Evolutionary conservation across 2,888 invertebrate genomes (phyloP).

Genomic region (Cephus spinipes): DNA sequence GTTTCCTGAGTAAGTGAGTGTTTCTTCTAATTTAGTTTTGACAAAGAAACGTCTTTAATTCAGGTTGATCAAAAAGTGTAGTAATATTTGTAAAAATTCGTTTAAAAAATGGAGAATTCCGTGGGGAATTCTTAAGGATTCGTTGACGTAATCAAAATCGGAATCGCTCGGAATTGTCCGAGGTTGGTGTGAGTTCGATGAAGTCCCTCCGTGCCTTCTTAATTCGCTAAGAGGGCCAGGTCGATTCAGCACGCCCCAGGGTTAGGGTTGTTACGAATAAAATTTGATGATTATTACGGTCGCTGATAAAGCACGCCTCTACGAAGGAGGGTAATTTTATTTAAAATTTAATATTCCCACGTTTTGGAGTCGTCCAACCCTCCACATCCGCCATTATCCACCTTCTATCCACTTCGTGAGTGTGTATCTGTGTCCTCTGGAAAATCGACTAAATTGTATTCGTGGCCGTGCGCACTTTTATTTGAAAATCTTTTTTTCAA

Average conservation of each 20-base stretch:
- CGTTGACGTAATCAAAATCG: neutral
- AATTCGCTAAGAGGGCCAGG: constrained; percentile 17
- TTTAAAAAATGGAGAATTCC: neutral
- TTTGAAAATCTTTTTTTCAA: neutral
- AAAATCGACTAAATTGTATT: neutral
- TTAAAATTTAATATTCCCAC: constrained; percentile 17
- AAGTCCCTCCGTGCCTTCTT: constrained; percentile 15
- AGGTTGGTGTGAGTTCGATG: constrained; percentile 4
- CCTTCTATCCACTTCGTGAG: neutral
- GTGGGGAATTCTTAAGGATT: neutral
- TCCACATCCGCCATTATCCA: neutral
- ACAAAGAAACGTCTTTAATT: neutral
- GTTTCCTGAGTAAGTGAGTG: too few species aligned
- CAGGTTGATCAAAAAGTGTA: neutral
- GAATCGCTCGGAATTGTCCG: neutral
- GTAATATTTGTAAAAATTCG: neutral
- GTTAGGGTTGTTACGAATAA: constrained; percentile 25
- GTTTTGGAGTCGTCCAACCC: neutral
- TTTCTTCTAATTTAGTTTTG: neutral
- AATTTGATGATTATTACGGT: constrained; percentile 28
- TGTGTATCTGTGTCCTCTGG: neutral
- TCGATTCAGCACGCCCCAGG: constrained; percentile 25
- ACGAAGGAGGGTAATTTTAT: constrained; percentile 19
- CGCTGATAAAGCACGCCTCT: constrained; percentile 23
- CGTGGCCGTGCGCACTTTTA: neutral